Evolutionary conservation across 2,888 invertebrate species (phyloP).

Genomic region (Hirtodrosophila alboralis): DNA sequence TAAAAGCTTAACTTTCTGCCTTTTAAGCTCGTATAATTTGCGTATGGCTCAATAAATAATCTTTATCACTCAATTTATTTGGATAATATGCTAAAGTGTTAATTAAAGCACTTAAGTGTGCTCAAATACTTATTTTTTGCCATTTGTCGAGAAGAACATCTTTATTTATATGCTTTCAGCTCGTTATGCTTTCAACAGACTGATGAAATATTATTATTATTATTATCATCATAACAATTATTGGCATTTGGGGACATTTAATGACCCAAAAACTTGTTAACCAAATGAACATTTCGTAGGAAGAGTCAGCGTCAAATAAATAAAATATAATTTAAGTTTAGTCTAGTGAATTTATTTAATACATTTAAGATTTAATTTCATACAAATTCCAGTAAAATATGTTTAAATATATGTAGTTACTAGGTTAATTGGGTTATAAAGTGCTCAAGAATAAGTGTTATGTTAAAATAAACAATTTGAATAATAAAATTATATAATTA

Average conservation of each 20-base stretch:
- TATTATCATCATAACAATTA: slow-evolving; percentile 23
- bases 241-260: slow-evolving; percentile 45
- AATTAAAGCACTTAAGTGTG: too few relatives aligned
- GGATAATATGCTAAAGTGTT: too few relatives aligned
- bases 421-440: too few relatives aligned
- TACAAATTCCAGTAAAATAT: too few relatives aligned
- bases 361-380: too few relatives aligned
- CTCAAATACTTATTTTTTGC: not conserved
- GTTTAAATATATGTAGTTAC: not conserved
- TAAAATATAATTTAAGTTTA: slow-evolving; percentile 21
- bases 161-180: slow-evolving; percentile 16
- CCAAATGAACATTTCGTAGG: slow-evolving; percentile 20
- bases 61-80: too few relatives aligned
- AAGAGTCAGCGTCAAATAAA: slow-evolving; percentile 14
- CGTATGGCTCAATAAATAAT: too few relatives aligned
- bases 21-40: too few relatives aligned
- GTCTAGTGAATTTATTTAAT: too few relatives aligned
- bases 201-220: slow-evolving; percentile 18
- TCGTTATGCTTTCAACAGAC: slow-evolving; percentile 36
- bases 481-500: not conserved
- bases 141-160: slow-evolving; percentile 1
- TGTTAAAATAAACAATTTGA: not conserved
- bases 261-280: slow-evolving; percentile 45
- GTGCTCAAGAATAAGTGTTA: not conserved
- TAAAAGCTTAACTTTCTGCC: too few relatives aligned